Conservation (phyloP, 1,140 invertebrate genomes). For the Danaus melanippus region DNA sequence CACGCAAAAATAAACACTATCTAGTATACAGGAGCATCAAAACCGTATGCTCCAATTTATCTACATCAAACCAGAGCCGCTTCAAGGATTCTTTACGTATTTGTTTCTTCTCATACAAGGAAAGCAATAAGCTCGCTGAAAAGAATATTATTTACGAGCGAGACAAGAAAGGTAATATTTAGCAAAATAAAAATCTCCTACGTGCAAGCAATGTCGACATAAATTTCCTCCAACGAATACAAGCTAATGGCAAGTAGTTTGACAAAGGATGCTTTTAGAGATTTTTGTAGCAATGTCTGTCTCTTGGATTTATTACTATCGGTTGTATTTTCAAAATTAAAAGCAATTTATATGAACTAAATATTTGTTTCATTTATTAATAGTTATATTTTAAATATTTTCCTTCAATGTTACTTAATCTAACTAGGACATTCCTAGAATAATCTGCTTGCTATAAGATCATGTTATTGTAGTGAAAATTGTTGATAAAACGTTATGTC, state of each 20-base stretch:
- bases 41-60: conserved; percentile 7
- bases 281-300: conserved; percentile 11
- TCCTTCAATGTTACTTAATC: too few relatives aligned
- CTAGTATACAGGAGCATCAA: background rate
- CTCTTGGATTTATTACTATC: too few relatives aligned
- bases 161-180: conserved; percentile 56
- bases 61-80: conserved; percentile 1
- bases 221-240: conserved; percentile 55
- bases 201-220: conserved; percentile 45
- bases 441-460: too few relatives aligned
- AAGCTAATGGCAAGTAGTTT: conserved; percentile 54
- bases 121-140: conserved; percentile 58
- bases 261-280: conserved; percentile 30
- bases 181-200: conserved; percentile 57
- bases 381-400: conserved; percentile 1
- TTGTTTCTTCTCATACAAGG: conserved; percentile 46
- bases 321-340: too few relatives aligned
- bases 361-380: too few relatives aligned
- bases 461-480: too few relatives aligned
- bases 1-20: conserved; percentile 14
- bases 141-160: conserved; percentile 67
- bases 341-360: too few relatives aligned
- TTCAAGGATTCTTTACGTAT: conserved; percentile 29
- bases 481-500: too few relatives aligned
- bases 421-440: too few relatives aligned